Base-by-base conservation (phyloP, 2,113 vertebrate genomes). In the Ceuthmochares aereus region DNA sequence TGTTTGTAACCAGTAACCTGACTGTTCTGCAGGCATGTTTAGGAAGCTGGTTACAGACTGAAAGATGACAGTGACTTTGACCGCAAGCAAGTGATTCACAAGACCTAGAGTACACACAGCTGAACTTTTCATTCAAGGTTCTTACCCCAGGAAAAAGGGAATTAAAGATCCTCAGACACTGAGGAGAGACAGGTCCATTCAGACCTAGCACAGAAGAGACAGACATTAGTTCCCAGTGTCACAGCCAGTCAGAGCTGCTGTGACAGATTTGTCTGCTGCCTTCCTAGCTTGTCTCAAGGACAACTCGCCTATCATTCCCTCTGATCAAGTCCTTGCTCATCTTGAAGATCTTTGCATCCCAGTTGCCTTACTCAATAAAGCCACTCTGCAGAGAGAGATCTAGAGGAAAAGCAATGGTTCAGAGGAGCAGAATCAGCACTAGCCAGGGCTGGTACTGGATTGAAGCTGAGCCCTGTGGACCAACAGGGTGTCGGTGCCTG, bases 31-130 rank as follows among this genome's bases (percentile, higher is more conserved):
- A 95, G 84, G 73, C 76, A 29, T 43, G 58, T 89, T 93, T 84
- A 72, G 78, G 75, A 92, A 88, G 70, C 64, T 82, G 56, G 69
- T 55, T 76, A 59, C 37, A 3, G 27, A 76, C 26, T 80, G 74
- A 66, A 92, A 90, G 76, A 60, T 78, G 64, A 67, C 86, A 49
- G 66, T 84, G 73, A 49, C 77, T 84, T 96, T 95, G 66, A 93
- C 59, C 66, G 85, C 62, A 87, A 79, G 60, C 0, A 6, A 78
- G 43, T 66, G 51, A 73, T 91, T 94, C 59, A 90, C 34, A 81
- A 52, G 55, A 66, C 34, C 51, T 8, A 5, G 63, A 51, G 56
- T 69, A 73, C 34, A 40, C 26, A 34, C 49, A 72, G 73, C 51
- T 93, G 68, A 84, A 69, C 49, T 89, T 56, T 72, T 51, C 68